Conservation (phyloP, 2,888 invertebrate species). For the Troglohyphantes excavatus region DNA sequence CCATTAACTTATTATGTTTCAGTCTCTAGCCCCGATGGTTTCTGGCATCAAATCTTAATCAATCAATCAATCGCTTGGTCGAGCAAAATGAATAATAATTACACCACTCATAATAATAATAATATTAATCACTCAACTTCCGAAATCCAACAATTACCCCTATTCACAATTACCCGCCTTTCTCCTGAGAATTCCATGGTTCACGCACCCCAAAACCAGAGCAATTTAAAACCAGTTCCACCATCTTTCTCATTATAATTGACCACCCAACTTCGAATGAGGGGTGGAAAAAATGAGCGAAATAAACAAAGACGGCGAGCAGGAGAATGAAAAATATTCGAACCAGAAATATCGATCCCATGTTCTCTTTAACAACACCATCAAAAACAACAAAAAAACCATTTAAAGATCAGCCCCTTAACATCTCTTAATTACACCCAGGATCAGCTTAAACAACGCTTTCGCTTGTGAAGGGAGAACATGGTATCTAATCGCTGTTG, state of each 20-base stretch:
- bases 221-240: slow-evolving; percentile 37
- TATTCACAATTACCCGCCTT: slow-evolving; percentile 25
- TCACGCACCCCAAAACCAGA: slow-evolving; percentile 1
- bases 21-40: not conserved
- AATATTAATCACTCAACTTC: not conserved
- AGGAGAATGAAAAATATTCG: no score
- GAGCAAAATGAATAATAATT: slow-evolving; percentile 1
- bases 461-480: slow-evolving; percentile 16
- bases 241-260: slow-evolving; percentile 24
- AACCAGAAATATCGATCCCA: slow-evolving; percentile 49
- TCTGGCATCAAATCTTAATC: not conserved
- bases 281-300: not conserved
- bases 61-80: not conserved
- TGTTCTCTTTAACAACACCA: not conserved
- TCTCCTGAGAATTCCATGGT: slow-evolving; percentile 11
- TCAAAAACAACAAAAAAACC: slow-evolving; percentile 19
- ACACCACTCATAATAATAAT: slow-evolving; percentile 4
- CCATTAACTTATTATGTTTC: no score
- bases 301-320: no score
- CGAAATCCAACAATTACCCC: not conserved
- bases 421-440: slow-evolving; percentile 60
- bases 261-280: slow-evolving; percentile 19
- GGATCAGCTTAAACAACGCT: slow-evolving; percentile 39
- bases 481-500: slow-evolving; percentile 32
- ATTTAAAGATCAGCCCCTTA: slow-evolving; percentile 32